These are phyloP conservation scores for Sebastes dallii DNA, from an alignment of 2,797 vertebrate species.

Conservation along the genomic window DNA sequence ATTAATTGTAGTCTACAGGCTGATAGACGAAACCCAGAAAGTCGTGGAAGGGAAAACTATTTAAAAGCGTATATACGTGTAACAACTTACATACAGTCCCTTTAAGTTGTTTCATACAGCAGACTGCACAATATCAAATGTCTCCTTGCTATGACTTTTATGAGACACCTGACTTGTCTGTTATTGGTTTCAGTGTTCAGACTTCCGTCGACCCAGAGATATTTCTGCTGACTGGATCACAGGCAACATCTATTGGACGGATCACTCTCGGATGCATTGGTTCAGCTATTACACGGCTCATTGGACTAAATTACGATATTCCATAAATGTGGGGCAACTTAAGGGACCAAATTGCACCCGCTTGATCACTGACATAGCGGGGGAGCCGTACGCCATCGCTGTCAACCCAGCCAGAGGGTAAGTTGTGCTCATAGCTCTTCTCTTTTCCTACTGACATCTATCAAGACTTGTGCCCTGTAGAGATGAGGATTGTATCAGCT, in stretches of 20 bases:
- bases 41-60: rapidly evolving
- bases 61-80: too few relatives aligned
- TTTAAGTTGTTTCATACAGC: neutral
- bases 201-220: slow-evolving; percentile 94
- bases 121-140: neutral
- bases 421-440: slow-evolving; percentile 30
- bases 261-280: slow-evolving; percentile 99
- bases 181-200: slow-evolving; percentile 87
- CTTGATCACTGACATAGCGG: slow-evolving; percentile 94
- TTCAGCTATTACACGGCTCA: slow-evolving; percentile 99
- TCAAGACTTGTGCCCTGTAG: neutral
- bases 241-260: slow-evolving; percentile 98
- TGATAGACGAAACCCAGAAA: too few relatives aligned
- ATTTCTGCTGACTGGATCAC: slow-evolving; percentile 98
- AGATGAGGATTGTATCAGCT: neutral
- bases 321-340: slow-evolving; percentile 96
- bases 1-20: too few relatives aligned
- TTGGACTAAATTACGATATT: slow-evolving; percentile 97
- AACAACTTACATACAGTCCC: too few relatives aligned
- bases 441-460: neutral
- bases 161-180: slow-evolving; percentile 2
- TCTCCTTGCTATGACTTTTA: neutral
- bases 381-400: slow-evolving; percentile 96
- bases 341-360: slow-evolving; percentile 96
- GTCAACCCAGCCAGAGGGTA: slow-evolving; percentile 95